phyloP scores from a whole-genome alignment of 1,140 invertebrate species.

The Pogonomyrmex barbatus region DNA sequence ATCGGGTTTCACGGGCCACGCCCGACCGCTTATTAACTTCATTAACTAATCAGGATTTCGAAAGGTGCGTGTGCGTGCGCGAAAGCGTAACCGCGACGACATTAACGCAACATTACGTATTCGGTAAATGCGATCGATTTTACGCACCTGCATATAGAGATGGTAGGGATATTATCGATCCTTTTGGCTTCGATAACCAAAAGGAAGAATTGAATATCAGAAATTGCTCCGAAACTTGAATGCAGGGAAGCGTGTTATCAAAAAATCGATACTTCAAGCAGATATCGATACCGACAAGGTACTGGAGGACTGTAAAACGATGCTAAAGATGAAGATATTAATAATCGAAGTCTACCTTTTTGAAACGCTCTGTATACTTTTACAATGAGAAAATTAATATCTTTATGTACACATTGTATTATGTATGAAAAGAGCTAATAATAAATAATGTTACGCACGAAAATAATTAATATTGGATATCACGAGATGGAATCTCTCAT shows the following conservation, averaged over 20 bases:
- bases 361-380: neutral
- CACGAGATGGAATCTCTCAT: slow-evolving; percentile 9
- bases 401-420: neutral
- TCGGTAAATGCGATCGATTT: slow-evolving; percentile 41
- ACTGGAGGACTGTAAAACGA: neutral
- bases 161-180: slow-evolving; percentile 1
- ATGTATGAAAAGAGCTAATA: neutral
- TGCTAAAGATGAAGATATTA: neutral
- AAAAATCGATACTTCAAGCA: neutral
- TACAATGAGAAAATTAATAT: neutral
- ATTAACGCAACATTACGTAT: slow-evolving; percentile 39
- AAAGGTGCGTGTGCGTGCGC: slow-evolving; percentile 47
- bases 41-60: slow-evolving; percentile 64
- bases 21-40: slow-evolving; percentile 63
- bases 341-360: neutral
- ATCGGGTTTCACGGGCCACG: slow-evolving; percentile 55
- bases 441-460: neutral
- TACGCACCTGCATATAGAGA: slow-evolving; percentile 18
- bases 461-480: slow-evolving; percentile 31
- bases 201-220: neutral
- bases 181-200: neutral
- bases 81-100: slow-evolving; percentile 46
- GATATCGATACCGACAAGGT: neutral
- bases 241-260: neutral
- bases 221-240: neutral